Base-by-base conservation (phyloP, 2,888 invertebrate species). In the Lissonota sp. region DNA sequence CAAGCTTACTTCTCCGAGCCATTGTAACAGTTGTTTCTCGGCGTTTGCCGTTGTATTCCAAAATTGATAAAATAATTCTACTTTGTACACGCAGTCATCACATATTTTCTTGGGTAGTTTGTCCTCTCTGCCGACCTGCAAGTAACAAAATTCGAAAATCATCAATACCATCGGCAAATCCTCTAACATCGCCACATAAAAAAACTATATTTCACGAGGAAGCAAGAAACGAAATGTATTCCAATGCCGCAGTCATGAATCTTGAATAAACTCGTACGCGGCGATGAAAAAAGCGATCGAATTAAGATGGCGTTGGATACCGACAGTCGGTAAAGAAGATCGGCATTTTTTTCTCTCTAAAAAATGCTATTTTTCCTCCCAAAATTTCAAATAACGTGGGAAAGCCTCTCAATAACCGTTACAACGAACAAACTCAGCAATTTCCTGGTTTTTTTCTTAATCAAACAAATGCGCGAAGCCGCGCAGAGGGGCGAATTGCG, bases 101-200 rank as follows among this genome's bases (percentile, higher is more conserved):
- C 96, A 96, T 87, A 96, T 95, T 91, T 95, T 95, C 92, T 96
- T 95, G 70, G 96, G 96, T 87, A 96, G 93, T 88, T 93, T 94
- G 91, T 96, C 96, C 86, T 95, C 95, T 89, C 94, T 94, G 81
- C 94, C 93, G 82, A 96, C 94, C 96, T 96, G 93, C 37, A 37
- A 8, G 67, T 37, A 60, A 39, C 51, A 63, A 55, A 0, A 46
- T 37, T 40, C 26, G 39, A 44, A 44, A n/a, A n/a, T n/a, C n/a
- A n/a, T n/a, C n/a, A n/a, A n/a, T n/a, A n/a, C n/a, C n/a, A n/a
- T n/a, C n/a, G n/a, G 40, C 40, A n/a, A 37, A 44, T 55, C 42
- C 55, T 74, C 16, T 58, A 42, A 46, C 14, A 16, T 53, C 42
- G 60, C 1, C 6, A 49, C 42, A 42, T 12, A 26, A 62, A 44